phyloP scores from a whole-genome alignment of 2,113 vertebrate species.

The Edolisoma coerulescens region DNA sequence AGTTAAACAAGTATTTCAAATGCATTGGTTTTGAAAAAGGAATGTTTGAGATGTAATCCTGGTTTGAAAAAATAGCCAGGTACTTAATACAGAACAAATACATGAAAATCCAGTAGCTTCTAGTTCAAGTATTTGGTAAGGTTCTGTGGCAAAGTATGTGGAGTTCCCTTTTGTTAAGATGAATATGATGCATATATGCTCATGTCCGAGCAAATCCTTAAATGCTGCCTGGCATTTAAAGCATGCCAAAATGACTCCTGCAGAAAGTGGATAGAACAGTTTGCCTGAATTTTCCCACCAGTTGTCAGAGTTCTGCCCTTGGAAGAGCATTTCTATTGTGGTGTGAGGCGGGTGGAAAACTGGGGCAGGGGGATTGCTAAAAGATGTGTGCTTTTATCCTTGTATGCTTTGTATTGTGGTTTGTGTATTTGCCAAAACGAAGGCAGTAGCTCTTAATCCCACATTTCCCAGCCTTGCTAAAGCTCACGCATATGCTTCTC shows the following conservation, averaged over 20 bases:
- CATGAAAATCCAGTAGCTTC: neutral
- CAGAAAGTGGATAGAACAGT: neutral
- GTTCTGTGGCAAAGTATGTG: neutral
- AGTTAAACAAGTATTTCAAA: neutral
- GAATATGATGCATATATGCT: neutral
- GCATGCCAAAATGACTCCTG: neutral
- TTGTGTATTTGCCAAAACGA: neutral
- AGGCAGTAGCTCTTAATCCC: neutral
- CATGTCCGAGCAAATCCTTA: neutral
- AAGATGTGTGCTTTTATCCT: neutral
- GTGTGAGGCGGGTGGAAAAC: neutral
- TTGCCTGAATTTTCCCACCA: neutral
- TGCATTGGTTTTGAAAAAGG: neutral
- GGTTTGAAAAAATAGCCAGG: neutral
- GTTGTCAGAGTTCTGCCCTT: neutral
- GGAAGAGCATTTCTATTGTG: neutral
- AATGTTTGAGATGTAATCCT: neutral
- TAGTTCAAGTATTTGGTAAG: neutral
- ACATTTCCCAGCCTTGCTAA: neutral
- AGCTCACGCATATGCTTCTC: neutral
- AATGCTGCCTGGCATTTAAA: neutral
- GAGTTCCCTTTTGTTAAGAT: neutral
- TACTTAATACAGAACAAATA: neutral
- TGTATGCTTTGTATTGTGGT: neutral
- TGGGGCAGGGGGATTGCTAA: neutral